Evolutionary conservation across 2,113 vertebrate species (phyloP).

Genomic region (Nannobrachium achirus): DNA sequence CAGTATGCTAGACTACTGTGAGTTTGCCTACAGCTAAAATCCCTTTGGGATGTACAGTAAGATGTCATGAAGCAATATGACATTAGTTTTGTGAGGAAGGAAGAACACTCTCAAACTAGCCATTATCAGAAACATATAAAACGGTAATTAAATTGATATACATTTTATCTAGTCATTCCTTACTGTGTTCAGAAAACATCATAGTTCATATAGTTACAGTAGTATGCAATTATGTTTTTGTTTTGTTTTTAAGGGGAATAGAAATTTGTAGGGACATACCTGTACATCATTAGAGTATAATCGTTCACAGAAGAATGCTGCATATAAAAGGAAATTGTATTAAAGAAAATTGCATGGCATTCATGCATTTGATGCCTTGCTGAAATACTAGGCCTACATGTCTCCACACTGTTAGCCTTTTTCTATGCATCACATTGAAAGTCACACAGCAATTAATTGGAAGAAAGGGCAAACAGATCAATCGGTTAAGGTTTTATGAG

Average conservation of each 20-base stretch:
- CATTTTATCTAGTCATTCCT: too few species aligned
- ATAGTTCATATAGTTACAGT: too few species aligned
- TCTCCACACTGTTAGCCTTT: slow-evolving; percentile 31
- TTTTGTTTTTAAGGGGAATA: background rate
- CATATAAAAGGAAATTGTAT: background rate
- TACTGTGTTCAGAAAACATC: background rate
- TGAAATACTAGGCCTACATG: slow-evolving; percentile 27
- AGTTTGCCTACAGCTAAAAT: slow-evolving; percentile 24
- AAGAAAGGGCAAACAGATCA: slow-evolving; percentile 57
- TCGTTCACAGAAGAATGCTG: slow-evolving; percentile 7
- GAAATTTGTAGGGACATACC: background rate
- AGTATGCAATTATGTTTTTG: too few species aligned
- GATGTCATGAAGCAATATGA: background rate
- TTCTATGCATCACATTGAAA: slow-evolving; percentile 38
- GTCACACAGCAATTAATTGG: slow-evolving; percentile 63
- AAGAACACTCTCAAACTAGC: background rate
- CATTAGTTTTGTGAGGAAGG: background rate
- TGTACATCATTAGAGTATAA: background rate
- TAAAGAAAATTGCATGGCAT: slow-evolving; percentile 17
- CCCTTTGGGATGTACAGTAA: background rate
- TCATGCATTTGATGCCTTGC: slow-evolving; percentile 22
- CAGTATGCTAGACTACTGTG: slow-evolving; percentile 4
- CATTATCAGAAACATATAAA: background rate
- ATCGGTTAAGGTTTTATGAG: slow-evolving; percentile 50
- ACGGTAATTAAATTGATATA: too few species aligned